Base-by-base conservation (phyloP, 2,888 invertebrate species). In the Papilio demoleus region DNA sequence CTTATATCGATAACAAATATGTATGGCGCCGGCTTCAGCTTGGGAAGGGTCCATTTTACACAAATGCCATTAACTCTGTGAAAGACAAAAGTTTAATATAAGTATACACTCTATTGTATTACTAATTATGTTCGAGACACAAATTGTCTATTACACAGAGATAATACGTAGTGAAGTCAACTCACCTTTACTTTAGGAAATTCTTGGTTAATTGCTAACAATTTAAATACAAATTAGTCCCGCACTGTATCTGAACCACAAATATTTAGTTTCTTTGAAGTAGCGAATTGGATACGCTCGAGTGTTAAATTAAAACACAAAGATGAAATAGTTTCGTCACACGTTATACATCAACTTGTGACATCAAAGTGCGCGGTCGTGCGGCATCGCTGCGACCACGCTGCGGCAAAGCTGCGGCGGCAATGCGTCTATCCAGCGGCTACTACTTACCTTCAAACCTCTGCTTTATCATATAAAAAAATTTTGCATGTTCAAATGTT, bases 221-320 rank as follows among this genome's bases (percentile, higher is more conserved):
- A 59, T 22, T 19, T 17, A 36, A 38, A 59, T 22, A 59, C 22
- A 59, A 59, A 36, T 22, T 19, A 6, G 17, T 19, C 1, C 17
- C 0, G n/a, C 19, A 8, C 58, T 34, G 34, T 19, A 34, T 58
- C 31, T 58, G 34, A 58, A 34, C 36, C 36, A 59, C 59, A 59
- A 58, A 34, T 58, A 19, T 58, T 22, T 36, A 36, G 36, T 6
- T 36, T 19, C 36, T 59, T 19, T 19, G 59, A 36, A 59, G 36
- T 17, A n/a, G n/a, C n/a, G 34, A 59, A 59, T 59, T 19, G 36
- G 36, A 36, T 22, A 59, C 59, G 36, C 36, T 36, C 36, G 19
- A 59, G 59, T 36, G 59, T 59, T 59, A 59, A 59, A 59, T 59
- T 34, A 22, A 12, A 59, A 36, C 59, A 38, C 59, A 59, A 38